These are phyloP conservation scores for Psittacus erithacus DNA, from an alignment of 2,113 vertebrate species.

Conservation along the genomic window DNA sequence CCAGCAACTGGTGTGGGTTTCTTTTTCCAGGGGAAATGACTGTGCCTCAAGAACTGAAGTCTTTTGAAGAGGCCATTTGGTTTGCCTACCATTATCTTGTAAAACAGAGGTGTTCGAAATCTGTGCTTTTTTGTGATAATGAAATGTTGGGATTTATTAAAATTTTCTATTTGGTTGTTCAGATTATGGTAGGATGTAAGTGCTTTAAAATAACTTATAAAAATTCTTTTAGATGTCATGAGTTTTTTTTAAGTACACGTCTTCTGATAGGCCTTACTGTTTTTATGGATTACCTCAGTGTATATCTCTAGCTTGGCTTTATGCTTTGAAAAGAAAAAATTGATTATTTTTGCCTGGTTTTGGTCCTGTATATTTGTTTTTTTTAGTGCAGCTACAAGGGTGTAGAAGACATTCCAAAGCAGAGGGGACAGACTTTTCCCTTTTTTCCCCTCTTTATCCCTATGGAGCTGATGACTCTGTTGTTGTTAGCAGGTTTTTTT, in stretches of 20 bases:
- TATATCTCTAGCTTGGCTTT: neutral
- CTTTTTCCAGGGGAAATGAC: neutral
- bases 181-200: neutral
- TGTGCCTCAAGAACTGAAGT: neutral
- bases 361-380: neutral
- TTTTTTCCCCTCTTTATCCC: neutral
- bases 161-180: neutral
- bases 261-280: neutral
- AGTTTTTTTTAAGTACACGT: neutral
- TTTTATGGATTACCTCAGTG: neutral
- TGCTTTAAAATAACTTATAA: neutral
- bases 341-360: neutral
- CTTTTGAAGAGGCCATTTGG: neutral
- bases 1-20: neutral
- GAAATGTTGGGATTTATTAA: neutral
- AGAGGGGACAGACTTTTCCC: neutral
- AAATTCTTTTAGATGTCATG: neutral
- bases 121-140: neutral
- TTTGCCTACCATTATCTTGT: neutral
- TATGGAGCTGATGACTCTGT: neutral
- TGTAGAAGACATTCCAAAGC: neutral
- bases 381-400: neutral
- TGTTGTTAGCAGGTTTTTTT: neutral
- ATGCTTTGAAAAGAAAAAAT: neutral
- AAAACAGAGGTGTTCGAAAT: neutral